Percentiles rank a stretch among this genome's conserved stretches.
Evolutionary conservation across 1,140 invertebrate species (phyloP).

Genomic region (Copidosoma floridanum): DNA sequence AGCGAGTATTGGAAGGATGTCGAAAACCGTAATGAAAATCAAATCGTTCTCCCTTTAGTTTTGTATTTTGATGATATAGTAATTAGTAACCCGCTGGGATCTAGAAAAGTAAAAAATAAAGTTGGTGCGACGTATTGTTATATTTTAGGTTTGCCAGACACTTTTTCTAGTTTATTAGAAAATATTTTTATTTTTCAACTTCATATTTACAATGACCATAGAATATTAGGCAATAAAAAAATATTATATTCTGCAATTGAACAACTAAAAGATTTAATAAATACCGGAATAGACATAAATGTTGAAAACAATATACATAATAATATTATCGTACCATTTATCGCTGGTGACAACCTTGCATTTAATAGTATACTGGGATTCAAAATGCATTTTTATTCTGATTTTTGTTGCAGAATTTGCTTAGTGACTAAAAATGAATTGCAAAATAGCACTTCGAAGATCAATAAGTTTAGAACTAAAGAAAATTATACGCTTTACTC

Average conservation of each 20-base stretch:
- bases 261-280: constrained; percentile 9
- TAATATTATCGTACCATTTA: constrained; percentile 4
- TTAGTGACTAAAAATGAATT: neutral
- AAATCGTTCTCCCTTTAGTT: neutral
- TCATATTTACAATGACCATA: neutral
- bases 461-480: neutral
- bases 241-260: constrained; percentile 6
- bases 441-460: neutral
- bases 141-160: constrained; percentile 1
- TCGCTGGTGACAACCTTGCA: constrained; percentile 10
- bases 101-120: neutral
- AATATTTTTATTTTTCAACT: constrained; percentile 19
- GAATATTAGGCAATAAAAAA: neutral
- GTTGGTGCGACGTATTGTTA: constrained; percentile 8
- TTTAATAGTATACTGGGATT: constrained; percentile 8
- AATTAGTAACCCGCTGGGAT: constrained; percentile 13
- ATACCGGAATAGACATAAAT: constrained; percentile 1
- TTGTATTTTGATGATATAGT: constrained; percentile 11
- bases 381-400: neutral
- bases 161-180: constrained; percentile 9
- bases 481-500: neutral
- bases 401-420: neutral
- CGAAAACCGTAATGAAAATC: neutral
- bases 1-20: neutral
- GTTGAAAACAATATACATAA: neutral